A percentile compares a stretch with the other conserved stretches of the same genome.
Conservation (phyloP, 2,888 invertebrate genomes). For the Julus scanicus region DNA sequence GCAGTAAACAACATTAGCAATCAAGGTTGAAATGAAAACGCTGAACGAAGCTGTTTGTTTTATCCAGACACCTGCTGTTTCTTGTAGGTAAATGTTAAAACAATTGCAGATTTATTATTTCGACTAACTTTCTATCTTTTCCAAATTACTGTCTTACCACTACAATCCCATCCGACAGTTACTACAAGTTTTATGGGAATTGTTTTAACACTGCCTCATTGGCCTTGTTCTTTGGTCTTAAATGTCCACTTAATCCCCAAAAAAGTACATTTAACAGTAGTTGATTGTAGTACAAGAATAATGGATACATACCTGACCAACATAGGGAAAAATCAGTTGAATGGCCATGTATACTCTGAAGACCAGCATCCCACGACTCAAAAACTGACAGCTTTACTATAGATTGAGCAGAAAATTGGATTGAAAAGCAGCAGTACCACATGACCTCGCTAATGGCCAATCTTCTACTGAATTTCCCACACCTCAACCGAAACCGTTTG, state of each 20-base stretch:
- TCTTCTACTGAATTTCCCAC: background rate
- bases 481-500: background rate
- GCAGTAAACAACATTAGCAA: background rate
- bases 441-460: background rate
- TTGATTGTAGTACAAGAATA: no score
- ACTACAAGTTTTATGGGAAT: background rate
- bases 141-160: background rate
- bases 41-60: background rate
- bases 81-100: background rate
- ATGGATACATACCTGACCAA: no score
- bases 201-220: background rate
- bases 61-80: background rate
- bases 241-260: background rate
- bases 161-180: background rate
- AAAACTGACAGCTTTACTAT: background rate
- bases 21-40: slow-evolving; percentile 17
- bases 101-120: background rate
- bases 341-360: no score
- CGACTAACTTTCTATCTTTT: background rate
- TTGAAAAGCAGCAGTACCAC: background rate
- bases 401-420: background rate
- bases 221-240: background rate
- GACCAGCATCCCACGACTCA: no score
- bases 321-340: no score
- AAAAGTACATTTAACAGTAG: no score